Percentiles rank a stretch among this genome's conserved stretches.
Evolutionary conservation across 2,888 invertebrate genomes (phyloP).

Genomic region (Hetaerina titia): DNA sequence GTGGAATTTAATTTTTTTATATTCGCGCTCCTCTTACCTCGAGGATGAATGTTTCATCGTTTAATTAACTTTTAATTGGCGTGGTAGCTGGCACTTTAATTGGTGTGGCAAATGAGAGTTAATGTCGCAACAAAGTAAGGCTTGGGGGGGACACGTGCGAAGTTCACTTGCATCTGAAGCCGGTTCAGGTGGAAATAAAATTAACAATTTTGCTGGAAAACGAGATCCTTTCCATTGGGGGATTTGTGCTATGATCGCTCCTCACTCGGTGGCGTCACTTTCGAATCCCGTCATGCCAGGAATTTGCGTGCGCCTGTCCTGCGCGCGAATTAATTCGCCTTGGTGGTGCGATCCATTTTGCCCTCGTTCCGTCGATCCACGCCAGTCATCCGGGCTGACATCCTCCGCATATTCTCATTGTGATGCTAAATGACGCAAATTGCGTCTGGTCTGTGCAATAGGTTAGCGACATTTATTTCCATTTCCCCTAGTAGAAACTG

Average conservation of each 20-base stretch:
- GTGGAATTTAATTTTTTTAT: neutral
- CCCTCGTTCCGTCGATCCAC: neutral
- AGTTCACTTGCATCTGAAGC: neutral
- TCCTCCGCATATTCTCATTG: neutral
- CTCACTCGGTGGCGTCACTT: neutral
- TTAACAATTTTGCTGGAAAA: neutral
- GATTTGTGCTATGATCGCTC: neutral
- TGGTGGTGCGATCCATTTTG: neutral
- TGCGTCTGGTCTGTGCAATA: neutral
- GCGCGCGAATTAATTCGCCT: neutral
- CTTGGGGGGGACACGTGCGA: too few species aligned
- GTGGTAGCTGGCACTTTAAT: neutral
- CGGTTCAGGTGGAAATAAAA: neutral
- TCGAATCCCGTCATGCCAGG: neutral
- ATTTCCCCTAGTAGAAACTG: slow-evolving; percentile 1
- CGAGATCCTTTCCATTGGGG: neutral
- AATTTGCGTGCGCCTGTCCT: neutral
- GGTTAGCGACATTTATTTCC: neutral
- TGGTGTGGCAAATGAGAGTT: neutral
- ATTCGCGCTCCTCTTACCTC: neutral
- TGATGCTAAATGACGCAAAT: neutral
- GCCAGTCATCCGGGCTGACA: neutral
- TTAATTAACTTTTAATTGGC: neutral
- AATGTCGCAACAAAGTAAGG: neutral
- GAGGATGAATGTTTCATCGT: slow-evolving; percentile 15